Conservation (phyloP, 2,113 vertebrate genomes). For the Catagonus wagneri region DNA sequence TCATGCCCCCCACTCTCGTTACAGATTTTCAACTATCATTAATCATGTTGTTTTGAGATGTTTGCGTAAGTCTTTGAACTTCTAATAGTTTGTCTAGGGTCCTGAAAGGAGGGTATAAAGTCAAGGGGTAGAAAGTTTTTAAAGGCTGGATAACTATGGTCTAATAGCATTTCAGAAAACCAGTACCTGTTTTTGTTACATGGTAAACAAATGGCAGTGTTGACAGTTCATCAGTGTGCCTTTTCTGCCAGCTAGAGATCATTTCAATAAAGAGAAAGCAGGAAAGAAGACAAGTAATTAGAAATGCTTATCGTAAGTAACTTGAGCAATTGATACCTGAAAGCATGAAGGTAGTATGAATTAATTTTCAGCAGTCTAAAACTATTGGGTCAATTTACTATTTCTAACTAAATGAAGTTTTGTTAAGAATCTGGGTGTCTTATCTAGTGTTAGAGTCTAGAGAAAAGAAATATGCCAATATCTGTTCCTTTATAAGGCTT, state of each 20-base stretch:
- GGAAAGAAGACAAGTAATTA: neutral
- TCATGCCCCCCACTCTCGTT: neutral
- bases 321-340: neutral
- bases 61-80: neutral
- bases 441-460: neutral
- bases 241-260: neutral
- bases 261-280: slow-evolving; percentile 4
- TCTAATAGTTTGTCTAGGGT: neutral
- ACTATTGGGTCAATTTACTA: neutral
- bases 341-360: neutral
- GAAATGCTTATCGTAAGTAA: neutral
- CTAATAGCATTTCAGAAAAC: neutral
- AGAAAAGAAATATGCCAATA: neutral
- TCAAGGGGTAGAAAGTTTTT: neutral
- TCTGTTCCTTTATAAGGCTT: neutral
- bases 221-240: neutral
- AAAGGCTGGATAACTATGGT: neutral
- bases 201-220: neutral
- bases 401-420: neutral
- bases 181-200: neutral
- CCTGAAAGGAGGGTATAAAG: neutral
- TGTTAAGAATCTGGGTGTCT: neutral
- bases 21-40: neutral
- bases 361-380: slow-evolving; percentile 23
- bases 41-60: neutral